Base-by-base conservation (phyloP, 2,113 vertebrate genomes). In the Leptobrachium leishanense region DNA sequence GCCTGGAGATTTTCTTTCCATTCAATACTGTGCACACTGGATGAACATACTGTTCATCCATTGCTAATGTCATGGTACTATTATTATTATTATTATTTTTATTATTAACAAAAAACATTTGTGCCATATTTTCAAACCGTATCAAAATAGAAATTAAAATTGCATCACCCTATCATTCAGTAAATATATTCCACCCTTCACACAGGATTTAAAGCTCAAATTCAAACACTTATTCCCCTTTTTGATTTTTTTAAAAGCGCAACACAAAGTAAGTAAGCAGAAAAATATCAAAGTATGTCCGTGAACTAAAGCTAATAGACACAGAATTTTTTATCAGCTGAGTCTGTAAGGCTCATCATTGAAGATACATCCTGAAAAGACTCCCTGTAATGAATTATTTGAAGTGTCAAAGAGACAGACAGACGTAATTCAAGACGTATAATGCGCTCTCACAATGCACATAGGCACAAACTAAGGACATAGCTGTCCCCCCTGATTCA, bases 391-490 rank as follows among this genome's bases (percentile, higher is more conserved):
- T 68, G 50, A 67, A 76, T 67, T 67, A 66, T 50, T 40, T 54
- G 8, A 15, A 54, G 39, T 54, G 11, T 53, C 9, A 43, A 20
- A 43, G 6, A 76, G 50, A 68, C 9, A 53, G 43, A 75, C 73
- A 46, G 41, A 8, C 46, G 46, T 5, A 8, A 55, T 57, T 42
- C 62, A 64, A 44, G 43, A 46, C 15, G 8, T 40, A 9, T 65
- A 75, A 65, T 75, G 62, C 11, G 59, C 13, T 57, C 55, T 57
- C 40, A 55, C 65, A 76, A 43, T 76, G 50, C 65, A 57, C 50
- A 76, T 53, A 68, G 40, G 2, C 50, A 68, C 46, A 8, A 50
- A 50, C 46, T 50, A 8, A 8, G 46, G 8, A 50, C 46, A 50
- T 8, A 50, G 46, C 46, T 42, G 64, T 55, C 46, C 12, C 46